Conservation (phyloP, 2,797 vertebrate species). For the Oryzias dopingdopingensis region DNA sequence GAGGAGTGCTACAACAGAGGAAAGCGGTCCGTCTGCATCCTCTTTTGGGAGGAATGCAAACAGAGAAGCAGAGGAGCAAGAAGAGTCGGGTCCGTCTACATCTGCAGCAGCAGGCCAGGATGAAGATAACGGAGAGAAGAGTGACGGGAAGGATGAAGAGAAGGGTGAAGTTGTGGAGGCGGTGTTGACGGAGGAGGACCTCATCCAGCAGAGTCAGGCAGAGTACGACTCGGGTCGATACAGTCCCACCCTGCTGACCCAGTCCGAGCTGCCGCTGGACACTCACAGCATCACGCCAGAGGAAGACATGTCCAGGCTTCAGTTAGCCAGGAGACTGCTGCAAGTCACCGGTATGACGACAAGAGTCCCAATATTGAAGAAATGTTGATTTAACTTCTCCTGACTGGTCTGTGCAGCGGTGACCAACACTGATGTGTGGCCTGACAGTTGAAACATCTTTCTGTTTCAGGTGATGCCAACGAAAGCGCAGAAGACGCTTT, state of each 20-base stretch:
- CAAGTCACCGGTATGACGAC: constrained; percentile 85
- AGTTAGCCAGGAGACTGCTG: constrained; percentile 88
- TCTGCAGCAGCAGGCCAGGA: constrained; percentile 34
- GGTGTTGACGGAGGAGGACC: constrained; percentile 94
- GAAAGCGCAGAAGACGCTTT: constrained; percentile 95
- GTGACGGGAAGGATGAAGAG: constrained; percentile 56
- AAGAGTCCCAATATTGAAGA: not conserved
- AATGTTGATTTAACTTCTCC: not conserved
- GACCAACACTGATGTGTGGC: not conserved
- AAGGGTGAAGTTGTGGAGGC: constrained; percentile 82
- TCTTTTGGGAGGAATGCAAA: constrained; percentile 27
- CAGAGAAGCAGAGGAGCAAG: constrained; percentile 3
- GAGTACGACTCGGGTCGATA: constrained; percentile 94
- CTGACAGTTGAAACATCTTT: not conserved
- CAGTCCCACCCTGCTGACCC: constrained; percentile 86
- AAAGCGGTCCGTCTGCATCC: constrained; percentile 25
- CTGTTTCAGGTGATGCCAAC: constrained; percentile 82
- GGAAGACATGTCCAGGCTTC: constrained; percentile 85
- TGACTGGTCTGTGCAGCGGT: not conserved
- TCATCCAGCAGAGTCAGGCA: constrained; percentile 96
- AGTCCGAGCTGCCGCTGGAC: constrained; percentile 89
- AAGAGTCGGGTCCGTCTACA: constrained; percentile 45
- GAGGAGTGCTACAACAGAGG: not conserved
- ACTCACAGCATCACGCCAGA: constrained; percentile 86
- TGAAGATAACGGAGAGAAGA: constrained; percentile 35